These are phyloP conservation scores for Danaus melanippus DNA, from an alignment of 1,140 invertebrate genomes.

Conservation along the genomic window DNA sequence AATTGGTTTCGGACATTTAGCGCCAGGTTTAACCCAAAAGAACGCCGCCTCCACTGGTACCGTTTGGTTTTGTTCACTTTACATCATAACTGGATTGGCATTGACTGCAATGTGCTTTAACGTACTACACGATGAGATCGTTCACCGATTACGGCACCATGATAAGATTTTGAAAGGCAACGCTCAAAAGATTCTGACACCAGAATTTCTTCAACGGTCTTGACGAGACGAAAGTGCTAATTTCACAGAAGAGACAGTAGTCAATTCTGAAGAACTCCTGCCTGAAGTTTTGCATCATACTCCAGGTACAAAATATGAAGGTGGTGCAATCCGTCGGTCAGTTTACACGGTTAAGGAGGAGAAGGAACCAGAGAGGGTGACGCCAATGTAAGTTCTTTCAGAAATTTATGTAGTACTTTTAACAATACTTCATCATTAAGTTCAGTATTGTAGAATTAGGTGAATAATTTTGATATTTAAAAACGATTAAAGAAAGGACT, in stretches of 20 bases:
- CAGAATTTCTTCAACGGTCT: slow-evolving; percentile 58
- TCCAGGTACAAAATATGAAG: slow-evolving; percentile 39
- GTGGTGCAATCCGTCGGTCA: slow-evolving; percentile 47
- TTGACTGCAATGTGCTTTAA: slow-evolving; percentile 99
- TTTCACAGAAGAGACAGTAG: slow-evolving; percentile 60
- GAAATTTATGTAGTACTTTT: neutral
- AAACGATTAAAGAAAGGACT: slow-evolving; percentile 29
- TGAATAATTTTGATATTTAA: slow-evolving; percentile 13
- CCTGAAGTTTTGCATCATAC: slow-evolving; percentile 62
- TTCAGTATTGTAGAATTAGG: slow-evolving; percentile 11
- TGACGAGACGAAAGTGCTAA: slow-evolving; percentile 64
- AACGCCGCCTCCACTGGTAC: slow-evolving; percentile 75
- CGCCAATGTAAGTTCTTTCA: slow-evolving; percentile 35
- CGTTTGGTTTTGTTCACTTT: slow-evolving; percentile 93
- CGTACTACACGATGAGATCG: slow-evolving; percentile 94
- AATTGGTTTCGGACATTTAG: slow-evolving; percentile 92
- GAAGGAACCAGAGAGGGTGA: slow-evolving; percentile 48
- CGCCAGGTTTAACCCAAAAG: slow-evolving; percentile 81
- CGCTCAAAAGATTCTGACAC: slow-evolving; percentile 57
- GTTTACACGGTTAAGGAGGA: slow-evolving; percentile 54
- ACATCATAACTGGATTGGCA: slow-evolving; percentile 95
- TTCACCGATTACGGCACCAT: slow-evolving; percentile 81
- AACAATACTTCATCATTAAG: slow-evolving; percentile 6
- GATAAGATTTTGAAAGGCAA: slow-evolving; percentile 57
- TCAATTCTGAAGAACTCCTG: slow-evolving; percentile 57